Evolutionary conservation across 1,140 invertebrate genomes (phyloP), one percentile per base, ranked within the genome.

Genomic region (Atta cephalotes): DNA sequence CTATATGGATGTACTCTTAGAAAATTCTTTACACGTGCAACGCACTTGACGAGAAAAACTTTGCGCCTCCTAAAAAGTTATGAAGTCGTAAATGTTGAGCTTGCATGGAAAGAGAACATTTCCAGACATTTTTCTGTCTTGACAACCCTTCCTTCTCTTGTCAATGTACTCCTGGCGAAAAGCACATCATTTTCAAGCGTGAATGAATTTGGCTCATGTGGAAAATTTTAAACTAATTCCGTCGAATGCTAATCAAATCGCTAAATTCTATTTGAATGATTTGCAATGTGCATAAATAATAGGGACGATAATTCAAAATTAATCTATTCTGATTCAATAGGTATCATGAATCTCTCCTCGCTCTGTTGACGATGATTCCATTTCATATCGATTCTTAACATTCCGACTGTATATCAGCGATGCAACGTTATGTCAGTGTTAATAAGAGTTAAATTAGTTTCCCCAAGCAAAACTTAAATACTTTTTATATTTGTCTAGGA

Each of bases 11-110:
- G 53, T 56, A 18, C 25, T 28, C 28, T 35, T 21, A 35, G 45
- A 62, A 63, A 82, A 82, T 76, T 60, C 66, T 51, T 18, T 68
- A 68, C 49, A 39, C 80, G 80, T 39, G 56, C 80, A 62, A 84
- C 56, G 80, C 80, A 74, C 56, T 62, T 49, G 28, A 3, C n/a
- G 58, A 18, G 18, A 76, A 84, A 84, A 74, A 84, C 56, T 84
- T 84, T n/a, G 45, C 5, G 10, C 18, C 60, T 60, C 18, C 28
- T 9, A 28, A 35, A 78, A 80, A 81, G 91, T 93, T 87, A 94
- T 92, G 88, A 93, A 93, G 72, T 94, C 93, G 87, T 95, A 94
- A 92, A 95, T 93, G 80, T 87, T 87, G 62, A 94, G 84, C 16
- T 93, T 91, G 87, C 94, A 93, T n/a, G 66, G 45, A 60, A 82